phyloP scores from a whole-genome alignment of 2,797 vertebrate genomes.

The Heteromormyrus szaboi region DNA sequence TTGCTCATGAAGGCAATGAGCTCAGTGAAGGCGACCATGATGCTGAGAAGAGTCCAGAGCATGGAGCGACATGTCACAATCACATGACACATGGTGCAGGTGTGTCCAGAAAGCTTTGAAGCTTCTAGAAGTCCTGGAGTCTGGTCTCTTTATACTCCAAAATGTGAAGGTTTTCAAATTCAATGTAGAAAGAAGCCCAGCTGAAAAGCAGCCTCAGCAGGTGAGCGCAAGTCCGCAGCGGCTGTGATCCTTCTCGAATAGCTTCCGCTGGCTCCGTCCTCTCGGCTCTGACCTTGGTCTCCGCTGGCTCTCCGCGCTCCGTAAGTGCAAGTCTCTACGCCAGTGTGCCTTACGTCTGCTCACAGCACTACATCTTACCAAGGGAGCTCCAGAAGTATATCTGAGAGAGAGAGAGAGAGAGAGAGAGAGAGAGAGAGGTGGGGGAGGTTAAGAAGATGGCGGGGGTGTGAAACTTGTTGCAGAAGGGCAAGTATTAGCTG shows the following conservation, averaged over 20 bases:
- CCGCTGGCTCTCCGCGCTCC: neutral
- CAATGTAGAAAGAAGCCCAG: neutral
- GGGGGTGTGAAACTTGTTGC: neutral
- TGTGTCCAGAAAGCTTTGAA: neutral
- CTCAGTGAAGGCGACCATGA: conserved; percentile 87
- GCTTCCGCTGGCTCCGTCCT: neutral
- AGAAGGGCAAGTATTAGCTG: neutral
- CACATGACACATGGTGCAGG: neutral
- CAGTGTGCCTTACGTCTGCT: neutral
- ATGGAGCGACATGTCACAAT: conserved; percentile 77
- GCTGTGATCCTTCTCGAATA: neutral
- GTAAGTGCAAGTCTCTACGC: neutral
- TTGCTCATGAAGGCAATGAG: conserved; percentile 96
- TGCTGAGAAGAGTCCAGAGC: conserved; percentile 97
- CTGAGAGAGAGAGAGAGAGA: conserved; percentile 39
- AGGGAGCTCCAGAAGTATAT: conserved; percentile 51
- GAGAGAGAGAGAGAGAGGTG: conserved; percentile 17
- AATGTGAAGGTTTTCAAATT: neutral
- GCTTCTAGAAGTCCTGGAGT: neutral
- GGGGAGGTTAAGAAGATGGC: conserved; percentile 17
- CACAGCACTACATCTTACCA: conserved; percentile 53
- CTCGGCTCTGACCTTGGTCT: neutral
- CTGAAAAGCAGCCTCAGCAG: neutral
- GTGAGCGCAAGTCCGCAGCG: neutral
- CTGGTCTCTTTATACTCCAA: neutral